These are phyloP conservation scores for Octomys mimax DNA, from an alignment of 2,797 vertebrate species.

Conservation along the genomic window DNA sequence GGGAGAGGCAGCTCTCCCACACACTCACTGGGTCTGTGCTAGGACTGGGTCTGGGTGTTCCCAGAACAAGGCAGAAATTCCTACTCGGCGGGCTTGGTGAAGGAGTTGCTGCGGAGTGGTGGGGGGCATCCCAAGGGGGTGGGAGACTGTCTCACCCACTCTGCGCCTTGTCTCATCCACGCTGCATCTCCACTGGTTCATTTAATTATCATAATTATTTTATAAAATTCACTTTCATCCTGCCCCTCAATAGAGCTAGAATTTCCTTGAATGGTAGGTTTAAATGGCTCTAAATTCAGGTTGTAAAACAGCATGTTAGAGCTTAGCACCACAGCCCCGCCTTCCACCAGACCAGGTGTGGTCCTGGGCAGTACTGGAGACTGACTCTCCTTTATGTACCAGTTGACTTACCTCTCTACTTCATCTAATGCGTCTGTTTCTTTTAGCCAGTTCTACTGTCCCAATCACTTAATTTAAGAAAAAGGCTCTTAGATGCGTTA, in stretches of 20 bases:
- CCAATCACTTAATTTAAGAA: background rate
- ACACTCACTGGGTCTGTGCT: too few relatives aligned
- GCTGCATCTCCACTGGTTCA: background rate
- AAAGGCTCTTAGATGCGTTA: background rate
- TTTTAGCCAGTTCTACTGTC: background rate
- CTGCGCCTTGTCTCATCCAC: too few relatives aligned
- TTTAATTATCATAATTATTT: constrained; percentile 1
- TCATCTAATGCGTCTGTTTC: background rate
- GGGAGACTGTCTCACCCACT: too few relatives aligned
- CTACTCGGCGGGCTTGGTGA: too few relatives aligned
- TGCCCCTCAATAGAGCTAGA: background rate
- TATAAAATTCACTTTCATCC: constrained; percentile 29
- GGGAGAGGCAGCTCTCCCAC: too few relatives aligned
- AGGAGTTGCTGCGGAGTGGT: too few relatives aligned
- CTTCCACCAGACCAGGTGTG: background rate
- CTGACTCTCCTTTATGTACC: background rate
- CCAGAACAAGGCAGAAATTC: too few relatives aligned
- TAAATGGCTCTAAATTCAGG: background rate
- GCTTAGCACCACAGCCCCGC: background rate
- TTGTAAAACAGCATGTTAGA: background rate
- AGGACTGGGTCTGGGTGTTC: too few relatives aligned
- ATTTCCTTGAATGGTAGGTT: constrained; percentile 23
- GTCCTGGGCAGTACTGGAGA: background rate
- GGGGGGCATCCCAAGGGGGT: too few relatives aligned
- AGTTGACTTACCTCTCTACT: background rate